phyloP scores from a whole-genome alignment of 2,888 invertebrate genomes.

The Catotricha subobsoleta region DNA sequence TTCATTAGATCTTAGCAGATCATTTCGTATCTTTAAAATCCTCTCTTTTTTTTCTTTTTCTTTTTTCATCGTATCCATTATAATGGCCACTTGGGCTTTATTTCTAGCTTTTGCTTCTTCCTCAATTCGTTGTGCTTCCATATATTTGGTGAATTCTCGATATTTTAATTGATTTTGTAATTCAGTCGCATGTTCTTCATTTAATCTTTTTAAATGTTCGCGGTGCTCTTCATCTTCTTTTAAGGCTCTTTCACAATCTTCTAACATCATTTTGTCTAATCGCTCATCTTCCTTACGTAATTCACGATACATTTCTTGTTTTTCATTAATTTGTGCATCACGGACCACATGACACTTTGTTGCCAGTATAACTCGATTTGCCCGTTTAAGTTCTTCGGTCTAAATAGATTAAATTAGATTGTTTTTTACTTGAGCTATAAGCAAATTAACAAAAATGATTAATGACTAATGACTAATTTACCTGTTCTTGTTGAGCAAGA shows the following conservation, averaged over 20 bases:
- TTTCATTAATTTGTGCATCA: constrained; percentile 63
- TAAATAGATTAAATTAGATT: constrained; percentile 17
- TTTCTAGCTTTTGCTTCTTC: constrained; percentile 23
- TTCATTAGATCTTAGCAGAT: constrained; percentile 22
- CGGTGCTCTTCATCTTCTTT: constrained; percentile 21
- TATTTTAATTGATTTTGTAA: constrained; percentile 23
- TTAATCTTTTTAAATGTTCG: constrained; percentile 17
- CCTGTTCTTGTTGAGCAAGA: constrained; percentile 27
- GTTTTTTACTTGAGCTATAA: not conserved
- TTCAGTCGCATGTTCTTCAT: constrained; percentile 22
- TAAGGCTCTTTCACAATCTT: constrained; percentile 20
- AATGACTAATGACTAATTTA: constrained; percentile 9
- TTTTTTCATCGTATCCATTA: constrained; percentile 22
- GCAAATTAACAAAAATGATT: not conserved
- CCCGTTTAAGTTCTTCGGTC: constrained; percentile 48
- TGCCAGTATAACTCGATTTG: constrained; percentile 61
- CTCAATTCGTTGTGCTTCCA: constrained; percentile 27
- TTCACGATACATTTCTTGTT: constrained; percentile 22
- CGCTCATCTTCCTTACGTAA: constrained; percentile 23
- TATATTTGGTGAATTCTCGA: constrained; percentile 21
- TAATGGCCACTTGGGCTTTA: constrained; percentile 19
- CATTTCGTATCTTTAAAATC: constrained; percentile 22
- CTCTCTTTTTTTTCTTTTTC: constrained; percentile 18
- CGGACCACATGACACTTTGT: constrained; percentile 72
- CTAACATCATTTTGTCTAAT: constrained; percentile 23